These are phyloP conservation scores for Galerucella pusilla DNA, from an alignment of 2,888 invertebrate genomes.

Conservation along the genomic window DNA sequence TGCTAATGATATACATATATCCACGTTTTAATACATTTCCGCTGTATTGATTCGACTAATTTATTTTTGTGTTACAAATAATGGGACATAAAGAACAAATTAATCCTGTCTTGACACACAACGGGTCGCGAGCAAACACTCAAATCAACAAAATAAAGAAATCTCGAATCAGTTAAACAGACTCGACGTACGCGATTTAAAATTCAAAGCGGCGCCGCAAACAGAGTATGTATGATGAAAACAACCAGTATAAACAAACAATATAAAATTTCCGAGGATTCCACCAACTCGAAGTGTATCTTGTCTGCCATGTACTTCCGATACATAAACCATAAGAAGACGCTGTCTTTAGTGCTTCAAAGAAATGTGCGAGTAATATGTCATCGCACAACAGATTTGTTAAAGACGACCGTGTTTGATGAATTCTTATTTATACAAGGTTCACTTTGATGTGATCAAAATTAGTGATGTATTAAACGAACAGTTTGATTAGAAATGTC, in stretches of 20 bases:
- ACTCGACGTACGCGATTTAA: background rate
- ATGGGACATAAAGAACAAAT: background rate
- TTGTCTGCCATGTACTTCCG: constrained; percentile 40
- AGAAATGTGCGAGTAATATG: constrained; percentile 37
- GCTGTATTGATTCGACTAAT: background rate
- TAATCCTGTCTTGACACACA: constrained; percentile 1
- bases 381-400: constrained; percentile 32
- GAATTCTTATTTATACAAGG: constrained; percentile 30
- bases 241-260: constrained; percentile 51
- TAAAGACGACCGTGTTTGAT: constrained; percentile 28
- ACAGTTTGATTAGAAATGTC: constrained; percentile 14
- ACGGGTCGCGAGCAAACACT: constrained; percentile 14
- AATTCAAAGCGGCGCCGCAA: constrained; percentile 39
- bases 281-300: constrained; percentile 25
- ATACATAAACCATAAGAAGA: constrained; percentile 42
- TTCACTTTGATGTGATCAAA: constrained; percentile 28
- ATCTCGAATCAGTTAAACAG: constrained; percentile 12
- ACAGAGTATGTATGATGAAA: constrained; percentile 48
- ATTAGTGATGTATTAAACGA: constrained; percentile 9
- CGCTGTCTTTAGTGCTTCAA: constrained; percentile 27
- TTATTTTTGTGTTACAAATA: background rate
- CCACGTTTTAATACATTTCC: background rate
- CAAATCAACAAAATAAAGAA: constrained; percentile 21
- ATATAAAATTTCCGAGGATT: constrained; percentile 46
- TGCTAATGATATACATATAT: too few relatives aligned